A percentile compares a stretch with the other conserved stretches of the same genome.
phyloP scores from a whole-genome alignment of 2,888 invertebrate genomes.

The Meliscaeva auricollis region DNA sequence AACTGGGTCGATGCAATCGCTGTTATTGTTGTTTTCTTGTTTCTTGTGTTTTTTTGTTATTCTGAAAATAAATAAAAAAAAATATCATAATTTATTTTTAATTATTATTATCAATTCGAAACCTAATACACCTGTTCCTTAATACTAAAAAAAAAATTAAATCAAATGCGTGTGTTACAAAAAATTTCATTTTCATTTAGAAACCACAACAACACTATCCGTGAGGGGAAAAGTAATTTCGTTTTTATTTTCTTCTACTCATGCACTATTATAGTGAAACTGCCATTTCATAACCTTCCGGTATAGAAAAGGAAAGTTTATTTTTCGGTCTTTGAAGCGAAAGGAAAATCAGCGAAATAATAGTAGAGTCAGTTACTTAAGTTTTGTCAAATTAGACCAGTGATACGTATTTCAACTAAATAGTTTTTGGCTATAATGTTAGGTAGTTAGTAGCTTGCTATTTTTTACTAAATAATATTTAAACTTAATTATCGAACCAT shows the following conservation, averaged over 20 bases:
- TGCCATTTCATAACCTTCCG: slow-evolving; percentile 27
- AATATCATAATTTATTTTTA: background rate
- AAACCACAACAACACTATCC: slow-evolving; percentile 15
- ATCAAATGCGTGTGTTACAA: slow-evolving; percentile 19
- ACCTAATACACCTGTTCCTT: background rate
- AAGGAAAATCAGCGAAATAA: slow-evolving; percentile 44
- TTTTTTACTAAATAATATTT: too few species aligned
- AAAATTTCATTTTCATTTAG: slow-evolving; percentile 28
- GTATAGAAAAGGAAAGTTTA: slow-evolving; percentile 68
- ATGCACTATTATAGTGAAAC: background rate
- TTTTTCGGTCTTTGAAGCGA: slow-evolving; percentile 13
- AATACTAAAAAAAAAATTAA: too few species aligned
- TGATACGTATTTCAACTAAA: background rate
- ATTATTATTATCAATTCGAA: background rate
- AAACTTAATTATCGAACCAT: too few species aligned
- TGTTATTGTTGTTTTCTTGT: background rate
- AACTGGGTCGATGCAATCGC: slow-evolving; percentile 25
- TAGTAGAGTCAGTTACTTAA: background rate
- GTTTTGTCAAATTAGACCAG: background rate
- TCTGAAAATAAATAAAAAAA: slow-evolving; percentile 52
- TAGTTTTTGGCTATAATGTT: background rate
- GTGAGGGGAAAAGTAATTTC: slow-evolving; percentile 23
- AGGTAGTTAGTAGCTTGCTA: too few species aligned
- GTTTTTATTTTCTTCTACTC: slow-evolving; percentile 8
- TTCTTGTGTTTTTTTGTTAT: too few species aligned